These are phyloP conservation scores for Hyppa rectilinea DNA, from an alignment of 2,888 invertebrate species.

Conservation along the genomic window DNA sequence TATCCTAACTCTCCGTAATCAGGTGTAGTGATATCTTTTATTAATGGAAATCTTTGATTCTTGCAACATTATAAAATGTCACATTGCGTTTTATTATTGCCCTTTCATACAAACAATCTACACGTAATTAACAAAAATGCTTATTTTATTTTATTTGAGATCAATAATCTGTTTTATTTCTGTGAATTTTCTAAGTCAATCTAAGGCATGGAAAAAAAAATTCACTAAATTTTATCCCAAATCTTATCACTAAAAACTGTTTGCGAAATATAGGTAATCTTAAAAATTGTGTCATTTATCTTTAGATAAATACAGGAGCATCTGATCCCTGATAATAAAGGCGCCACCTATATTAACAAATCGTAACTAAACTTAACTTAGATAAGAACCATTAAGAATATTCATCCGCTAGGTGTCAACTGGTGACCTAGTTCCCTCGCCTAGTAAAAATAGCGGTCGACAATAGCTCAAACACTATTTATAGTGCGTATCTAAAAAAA, in stretches of 20 bases:
- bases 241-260: not conserved
- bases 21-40: not conserved
- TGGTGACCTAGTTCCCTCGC: conserved; percentile 87
- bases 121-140: not conserved
- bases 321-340: conserved; percentile 32
- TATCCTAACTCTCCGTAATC: not conserved
- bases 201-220: not conserved
- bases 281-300: not conserved
- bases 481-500: conserved; percentile 86
- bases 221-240: not conserved
- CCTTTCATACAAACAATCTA: not conserved
- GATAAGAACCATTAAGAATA: conserved; percentile 70
- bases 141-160: not conserved
- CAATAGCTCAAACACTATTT: conserved; percentile 90
- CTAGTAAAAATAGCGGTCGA: conserved; percentile 88
- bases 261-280: not conserved
- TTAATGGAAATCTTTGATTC: not conserved
- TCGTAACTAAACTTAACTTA: conserved; percentile 65
- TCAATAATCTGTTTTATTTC: not conserved
- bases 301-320: conserved; percentile 4
- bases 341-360: conserved; percentile 71
- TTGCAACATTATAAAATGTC: conserved; percentile 39
- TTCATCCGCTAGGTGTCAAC: conserved; percentile 78
- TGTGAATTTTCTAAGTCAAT: not conserved
- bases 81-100: conserved; percentile 56